phyloP scores from a whole-genome alignment of 1,140 invertebrate genomes.

The Calephelis virginiensis region DNA sequence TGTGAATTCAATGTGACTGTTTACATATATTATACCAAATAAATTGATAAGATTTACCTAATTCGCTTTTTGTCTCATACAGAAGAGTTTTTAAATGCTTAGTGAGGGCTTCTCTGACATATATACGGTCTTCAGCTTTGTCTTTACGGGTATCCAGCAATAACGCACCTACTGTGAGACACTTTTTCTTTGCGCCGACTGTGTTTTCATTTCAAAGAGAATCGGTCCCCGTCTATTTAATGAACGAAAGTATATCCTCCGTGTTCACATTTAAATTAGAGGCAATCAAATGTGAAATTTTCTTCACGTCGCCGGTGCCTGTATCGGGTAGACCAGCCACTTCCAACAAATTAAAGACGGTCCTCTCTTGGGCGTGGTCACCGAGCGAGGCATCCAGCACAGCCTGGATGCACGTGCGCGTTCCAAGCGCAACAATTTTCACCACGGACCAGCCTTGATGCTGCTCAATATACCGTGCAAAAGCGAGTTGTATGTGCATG shows the following conservation, averaged over 20 bases:
- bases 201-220: conserved; percentile 31
- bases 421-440: conserved; percentile 1
- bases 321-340: no score
- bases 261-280: no score
- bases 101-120: conserved; percentile 41
- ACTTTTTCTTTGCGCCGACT: conserved; percentile 24
- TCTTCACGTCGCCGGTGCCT: no score
- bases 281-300: no score
- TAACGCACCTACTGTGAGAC: conserved; percentile 29
- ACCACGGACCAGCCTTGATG: conserved; percentile 1
- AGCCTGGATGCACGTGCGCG: not conserved
- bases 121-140: conserved; percentile 32
- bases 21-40: conserved; percentile 41
- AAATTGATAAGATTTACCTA: conserved; percentile 32
- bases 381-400: no score
- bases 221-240: conserved; percentile 32
- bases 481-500: not conserved
- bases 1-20: conserved; percentile 37
- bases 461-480: not conserved
- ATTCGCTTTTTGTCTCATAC: conserved; percentile 31
- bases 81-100: conserved; percentile 38
- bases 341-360: no score
- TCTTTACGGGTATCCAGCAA: conserved; percentile 28
- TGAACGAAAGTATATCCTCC: conserved; percentile 22
- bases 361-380: no score